These are phyloP conservation scores for Caenorhabditis sp. DNA, from an alignment of 2,888 invertebrate genomes.

Conservation along the genomic window DNA sequence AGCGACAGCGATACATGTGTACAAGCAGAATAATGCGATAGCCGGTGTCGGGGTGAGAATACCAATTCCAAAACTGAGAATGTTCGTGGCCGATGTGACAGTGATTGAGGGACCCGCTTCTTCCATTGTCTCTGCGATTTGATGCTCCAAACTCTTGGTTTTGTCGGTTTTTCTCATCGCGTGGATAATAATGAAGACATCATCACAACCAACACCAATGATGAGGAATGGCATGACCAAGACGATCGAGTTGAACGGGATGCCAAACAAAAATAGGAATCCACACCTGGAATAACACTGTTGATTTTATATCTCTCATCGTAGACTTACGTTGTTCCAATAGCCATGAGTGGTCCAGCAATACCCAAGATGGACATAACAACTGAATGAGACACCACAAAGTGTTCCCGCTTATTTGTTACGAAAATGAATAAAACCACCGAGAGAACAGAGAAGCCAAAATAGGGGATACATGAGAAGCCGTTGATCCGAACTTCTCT, in stretches of 20 bases:
- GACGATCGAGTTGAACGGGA: constrained; percentile 62
- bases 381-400: constrained; percentile 44
- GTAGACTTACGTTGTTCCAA: constrained; percentile 43
- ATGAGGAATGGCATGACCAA: constrained; percentile 66
- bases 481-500: constrained; percentile 61
- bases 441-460: constrained; percentile 49
- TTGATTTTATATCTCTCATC: no score
- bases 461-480: constrained; percentile 57
- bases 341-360: constrained; percentile 59
- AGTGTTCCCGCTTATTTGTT: constrained; percentile 52
- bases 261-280: constrained; percentile 52
- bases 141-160: constrained; percentile 45
- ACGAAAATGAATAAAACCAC: constrained; percentile 55
- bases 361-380: constrained; percentile 59
- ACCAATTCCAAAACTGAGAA: constrained; percentile 59
- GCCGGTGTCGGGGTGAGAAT: constrained; percentile 59
- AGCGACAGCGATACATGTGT: constrained; percentile 53
- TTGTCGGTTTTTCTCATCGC: constrained; percentile 59
- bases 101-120: constrained; percentile 47
- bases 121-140: constrained; percentile 35
- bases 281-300: constrained; percentile 48
- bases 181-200: constrained; percentile 64
- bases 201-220: constrained; percentile 63
- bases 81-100: constrained; percentile 61
- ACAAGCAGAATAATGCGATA: constrained; percentile 59